Evolutionary conservation across 2,113 vertebrate genomes (phyloP), one percentile per base, ranked within the genome.

Genomic region (Candoia aspera): DNA sequence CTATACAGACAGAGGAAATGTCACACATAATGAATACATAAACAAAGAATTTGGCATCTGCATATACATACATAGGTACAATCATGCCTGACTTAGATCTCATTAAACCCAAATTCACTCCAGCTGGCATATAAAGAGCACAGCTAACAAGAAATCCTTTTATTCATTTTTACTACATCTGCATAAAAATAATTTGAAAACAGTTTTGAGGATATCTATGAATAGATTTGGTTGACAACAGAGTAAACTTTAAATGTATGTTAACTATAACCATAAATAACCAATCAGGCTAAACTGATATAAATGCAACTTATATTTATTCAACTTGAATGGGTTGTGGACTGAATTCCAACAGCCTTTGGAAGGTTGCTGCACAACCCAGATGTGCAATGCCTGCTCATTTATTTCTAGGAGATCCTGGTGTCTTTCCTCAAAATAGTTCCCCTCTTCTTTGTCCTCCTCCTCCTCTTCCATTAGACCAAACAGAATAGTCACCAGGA

Each of bases 191-290:
- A 49, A 84, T 42, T 23, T n/a, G 37, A 49, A 90, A 68, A 29
- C 37, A 11, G 23, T 87, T 91, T 49, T 68, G 60, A 57, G 37
- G 60, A 91, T 87, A 91, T 6, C 73, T 91, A 54, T 55, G n/a
- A 91, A 87, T 29, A 91, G n/a, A 26, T 64, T 87, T 86, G 53
- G 53, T 86, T 91, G 84, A 68, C 90, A 91, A 54, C 55, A 29
- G n/a, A 53, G 59, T 62, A 68, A 68, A 68, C 59, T 87, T 86
- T 86, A 91, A 60, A 91, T 87, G 79, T 84, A 84, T 58, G 55
- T 90, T 68, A 91, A 87, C 59, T 8, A 64, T 91, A 91, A 57
- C 49, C 60, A 86, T 91, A 64, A 87, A 86, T 91, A 91, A 91
- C 84, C 59, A 86, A 86, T 57, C 85, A 68, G 26, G 90, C n/a